Evolutionary conservation across 2,113 vertebrate species (phyloP).

Genomic region (Alligator mississippiensis): DNA sequence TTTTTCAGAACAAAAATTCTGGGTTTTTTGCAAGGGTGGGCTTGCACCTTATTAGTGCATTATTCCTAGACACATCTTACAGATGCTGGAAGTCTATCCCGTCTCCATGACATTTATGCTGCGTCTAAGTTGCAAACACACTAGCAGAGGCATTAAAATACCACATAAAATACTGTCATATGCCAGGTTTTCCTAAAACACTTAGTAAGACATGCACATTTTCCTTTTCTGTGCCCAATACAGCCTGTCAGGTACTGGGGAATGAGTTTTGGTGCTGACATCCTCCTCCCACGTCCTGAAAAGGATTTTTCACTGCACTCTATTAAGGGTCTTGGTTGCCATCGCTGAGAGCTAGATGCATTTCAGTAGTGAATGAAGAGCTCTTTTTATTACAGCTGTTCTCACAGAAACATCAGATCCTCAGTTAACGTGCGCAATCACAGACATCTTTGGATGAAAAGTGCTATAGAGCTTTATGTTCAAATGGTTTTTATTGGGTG

Average conservation of each 20-base stretch:
- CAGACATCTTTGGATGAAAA: slow-evolving; percentile 59
- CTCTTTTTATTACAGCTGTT: not conserved
- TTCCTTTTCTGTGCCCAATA: not conserved
- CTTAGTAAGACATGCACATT: rapidly evolving
- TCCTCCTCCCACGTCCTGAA: not conserved
- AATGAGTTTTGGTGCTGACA: not conserved
- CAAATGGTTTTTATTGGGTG: slow-evolving; percentile 68
- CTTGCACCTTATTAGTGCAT: not conserved
- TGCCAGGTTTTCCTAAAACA: not conserved
- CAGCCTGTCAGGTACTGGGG: not conserved
- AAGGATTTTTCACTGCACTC: rapidly evolving
- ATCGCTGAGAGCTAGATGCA: not conserved
- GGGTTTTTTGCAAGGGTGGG: not conserved
- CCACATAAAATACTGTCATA: not conserved
- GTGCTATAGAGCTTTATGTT: slow-evolving; percentile 63
- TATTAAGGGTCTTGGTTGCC: not conserved
- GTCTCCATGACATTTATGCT: not conserved
- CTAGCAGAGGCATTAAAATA: not conserved
- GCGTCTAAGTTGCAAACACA: not conserved
- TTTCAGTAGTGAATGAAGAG: not conserved
- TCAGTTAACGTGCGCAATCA: not conserved
- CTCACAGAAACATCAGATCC: not conserved
- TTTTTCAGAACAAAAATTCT: not conserved
- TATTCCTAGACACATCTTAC: not conserved
- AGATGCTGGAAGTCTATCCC: not conserved